Evolutionary conservation across 2,888 invertebrate species (phyloP), one percentile per base, ranked within the genome.

Genomic region (Dasysyrphus tricinctus): DNA sequence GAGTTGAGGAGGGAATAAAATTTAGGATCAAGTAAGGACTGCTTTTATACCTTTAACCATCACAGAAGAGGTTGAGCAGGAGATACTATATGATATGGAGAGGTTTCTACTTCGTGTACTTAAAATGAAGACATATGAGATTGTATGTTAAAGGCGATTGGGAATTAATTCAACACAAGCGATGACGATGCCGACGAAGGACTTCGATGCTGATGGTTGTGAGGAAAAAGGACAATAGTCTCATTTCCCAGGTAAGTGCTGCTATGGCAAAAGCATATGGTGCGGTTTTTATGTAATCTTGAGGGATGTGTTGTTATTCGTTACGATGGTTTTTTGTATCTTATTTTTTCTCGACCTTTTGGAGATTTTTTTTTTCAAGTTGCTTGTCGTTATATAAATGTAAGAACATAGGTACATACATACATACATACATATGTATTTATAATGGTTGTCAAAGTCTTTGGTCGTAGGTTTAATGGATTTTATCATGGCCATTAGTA

Each of bases 71-170:
- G 14, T 32, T 14, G 14, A 47, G 34, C 37, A 24, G 14, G 14
- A 54, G 24, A 14, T 12, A 54, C 7, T 5, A 1, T 5, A 1
- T 24, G 61, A 61, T 61, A 61, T 24, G 39, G 61, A 61, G 39
- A 39, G 65, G 59, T 56, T 77, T 85, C 49, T 69, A 8, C 32
- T 54, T n/a, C 54, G 57, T 84, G 65, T 72, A 73, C 61, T 85
- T 63, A 56, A 85, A 85, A 85, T 85, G 81, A 81, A 85, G 81
- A 81, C 81, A 85, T 85, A 85, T 81, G 80, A 85, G 73, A 85
- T 70, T 73, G 85, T 81, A 85, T 85, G 85, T 74, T 81, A 63
- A 78, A 63, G 85, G 81, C 85, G 77, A 85, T 85, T 80, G 85
- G 77, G 85, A 85, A 85, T 85, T 80, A 85, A 74, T 85, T 85